These are phyloP conservation scores for Xerus rutilus DNA, from an alignment of 2,797 vertebrate species.

Conservation along the genomic window DNA sequence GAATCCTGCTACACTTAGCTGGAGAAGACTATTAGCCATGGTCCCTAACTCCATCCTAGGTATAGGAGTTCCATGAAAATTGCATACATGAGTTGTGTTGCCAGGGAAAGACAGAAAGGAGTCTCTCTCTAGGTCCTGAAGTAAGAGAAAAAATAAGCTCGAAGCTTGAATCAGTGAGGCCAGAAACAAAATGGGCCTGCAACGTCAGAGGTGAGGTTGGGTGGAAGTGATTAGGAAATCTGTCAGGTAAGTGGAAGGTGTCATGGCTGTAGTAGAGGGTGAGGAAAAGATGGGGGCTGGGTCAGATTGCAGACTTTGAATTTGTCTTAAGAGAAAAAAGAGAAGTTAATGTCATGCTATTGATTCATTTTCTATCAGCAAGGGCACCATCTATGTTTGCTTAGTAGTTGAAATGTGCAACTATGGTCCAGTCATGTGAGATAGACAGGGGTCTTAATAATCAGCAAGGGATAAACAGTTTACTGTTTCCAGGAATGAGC, in stretches of 20 bases:
- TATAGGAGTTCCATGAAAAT: constrained; percentile 28
- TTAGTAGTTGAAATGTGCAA: background rate
- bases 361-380: background rate
- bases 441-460: background rate
- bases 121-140: background rate
- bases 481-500: constrained; percentile 22
- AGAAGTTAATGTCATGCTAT: background rate
- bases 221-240: constrained; percentile 14
- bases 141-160: background rate
- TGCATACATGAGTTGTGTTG: background rate
- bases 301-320: background rate
- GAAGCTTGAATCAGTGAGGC: background rate
- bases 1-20: background rate
- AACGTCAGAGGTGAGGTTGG: background rate
- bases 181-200: background rate
- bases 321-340: background rate
- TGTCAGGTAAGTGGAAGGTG: background rate
- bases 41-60: background rate
- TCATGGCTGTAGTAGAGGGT: background rate
- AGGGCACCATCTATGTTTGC: background rate
- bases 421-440: background rate
- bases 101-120: background rate
- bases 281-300: background rate
- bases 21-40: background rate
- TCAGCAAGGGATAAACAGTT: background rate